A percentile compares a stretch with the other conserved stretches of the same genome.
Evolutionary conservation across 2,797 vertebrate genomes (phyloP).

Genomic region (Pogoniulus pusillus): DNA sequence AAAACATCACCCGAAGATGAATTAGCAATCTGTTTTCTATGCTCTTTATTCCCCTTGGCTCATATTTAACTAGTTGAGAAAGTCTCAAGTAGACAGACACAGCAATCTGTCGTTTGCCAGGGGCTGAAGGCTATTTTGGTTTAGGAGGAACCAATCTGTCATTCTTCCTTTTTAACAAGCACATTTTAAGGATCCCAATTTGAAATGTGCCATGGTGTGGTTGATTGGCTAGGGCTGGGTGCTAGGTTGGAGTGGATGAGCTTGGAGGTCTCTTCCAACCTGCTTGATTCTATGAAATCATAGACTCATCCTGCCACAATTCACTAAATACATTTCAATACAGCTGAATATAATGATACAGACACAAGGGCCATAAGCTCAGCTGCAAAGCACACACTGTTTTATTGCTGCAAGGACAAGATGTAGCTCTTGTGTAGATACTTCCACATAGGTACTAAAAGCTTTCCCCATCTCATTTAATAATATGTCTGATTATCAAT

Average conservation of each 20-base stretch:
- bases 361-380: neutral
- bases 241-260: too few relatives aligned
- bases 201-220: too few relatives aligned
- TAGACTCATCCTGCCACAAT: neutral
- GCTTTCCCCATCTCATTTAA: neutral
- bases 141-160: neutral
- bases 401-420: neutral
- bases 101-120: neutral
- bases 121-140: neutral
- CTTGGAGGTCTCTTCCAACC: too few relatives aligned
- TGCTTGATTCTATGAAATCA: too few relatives aligned
- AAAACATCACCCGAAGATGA: neutral
- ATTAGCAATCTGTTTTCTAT: neutral
- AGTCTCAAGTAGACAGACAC: neutral
- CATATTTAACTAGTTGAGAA: neutral
- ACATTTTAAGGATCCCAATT: neutral
- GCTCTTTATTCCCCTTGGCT: neutral
- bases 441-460: neutral
- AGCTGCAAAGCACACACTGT: neutral
- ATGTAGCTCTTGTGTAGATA: rapidly evolving
- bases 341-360: neutral
- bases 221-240: too few relatives aligned
- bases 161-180: neutral
- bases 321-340: neutral
- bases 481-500: neutral